phyloP scores from a whole-genome alignment of 2,797 vertebrate species.

The Xenopus petersii region DNA sequence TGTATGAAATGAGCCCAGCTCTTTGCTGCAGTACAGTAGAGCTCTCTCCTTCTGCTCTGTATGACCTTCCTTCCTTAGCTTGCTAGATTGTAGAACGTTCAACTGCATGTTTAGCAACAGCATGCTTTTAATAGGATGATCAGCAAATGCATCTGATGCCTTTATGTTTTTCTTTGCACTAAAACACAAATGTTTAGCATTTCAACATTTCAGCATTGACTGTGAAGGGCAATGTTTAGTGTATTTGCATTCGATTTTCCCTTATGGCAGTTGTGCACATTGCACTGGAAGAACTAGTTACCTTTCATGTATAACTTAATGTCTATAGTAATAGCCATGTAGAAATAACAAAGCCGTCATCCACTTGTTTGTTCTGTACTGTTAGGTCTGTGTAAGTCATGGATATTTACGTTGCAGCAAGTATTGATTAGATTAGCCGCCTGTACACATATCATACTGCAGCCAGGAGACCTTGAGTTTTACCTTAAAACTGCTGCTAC shows the following conservation, averaged over 20 bases:
- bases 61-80: slow-evolving; percentile 66
- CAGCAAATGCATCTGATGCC: too few species aligned
- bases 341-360: too few species aligned
- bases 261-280: too few species aligned
- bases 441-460: not conserved
- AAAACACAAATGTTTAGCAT: not conserved
- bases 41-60: slow-evolving; percentile 40
- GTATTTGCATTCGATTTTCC: too few species aligned
- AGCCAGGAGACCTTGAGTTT: not conserved
- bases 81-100: slow-evolving; percentile 28
- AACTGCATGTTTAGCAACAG: slow-evolving; percentile 29
- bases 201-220: too few species aligned
- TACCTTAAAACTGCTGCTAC: not conserved
- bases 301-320: not conserved
- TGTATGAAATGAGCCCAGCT: slow-evolving; percentile 55
- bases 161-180: not conserved
- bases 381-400: too few species aligned
- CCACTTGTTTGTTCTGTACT: too few species aligned
- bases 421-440: not conserved
- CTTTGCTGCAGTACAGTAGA: slow-evolving; percentile 71
- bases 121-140: too few species aligned
- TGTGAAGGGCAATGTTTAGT: too few species aligned
- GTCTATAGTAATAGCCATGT: not conserved
- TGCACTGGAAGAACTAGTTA: not conserved
- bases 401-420: not conserved